Conservation (phyloP, 2,113 vertebrate species). For the Pelecanoides urinatrix region DNA sequence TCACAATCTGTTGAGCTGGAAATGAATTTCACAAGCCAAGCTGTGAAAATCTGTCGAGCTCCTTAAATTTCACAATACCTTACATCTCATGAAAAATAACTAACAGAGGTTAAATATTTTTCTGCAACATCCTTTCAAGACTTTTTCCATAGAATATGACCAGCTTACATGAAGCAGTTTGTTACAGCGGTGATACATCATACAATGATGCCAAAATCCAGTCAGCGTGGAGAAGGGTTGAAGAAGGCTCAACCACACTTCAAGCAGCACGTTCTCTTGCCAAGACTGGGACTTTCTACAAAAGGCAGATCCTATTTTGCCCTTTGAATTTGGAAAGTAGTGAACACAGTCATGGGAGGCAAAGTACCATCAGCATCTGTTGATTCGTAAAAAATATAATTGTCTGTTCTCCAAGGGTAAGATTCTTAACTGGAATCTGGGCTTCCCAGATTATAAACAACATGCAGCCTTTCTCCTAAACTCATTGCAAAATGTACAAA, state of each 20-base stretch:
- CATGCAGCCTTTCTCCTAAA: background rate
- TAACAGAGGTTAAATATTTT: background rate
- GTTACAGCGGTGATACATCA: background rate
- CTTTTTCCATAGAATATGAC: background rate
- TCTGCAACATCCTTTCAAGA: background rate
- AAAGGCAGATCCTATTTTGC: background rate
- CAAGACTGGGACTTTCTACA: background rate
- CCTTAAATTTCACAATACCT: conserved; percentile 22
- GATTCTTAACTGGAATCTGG: conserved; percentile 3
- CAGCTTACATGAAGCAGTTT: background rate
- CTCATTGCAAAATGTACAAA: conserved; percentile 17
- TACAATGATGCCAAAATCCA: background rate
- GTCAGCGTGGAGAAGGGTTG: background rate
- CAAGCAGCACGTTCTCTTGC: background rate
- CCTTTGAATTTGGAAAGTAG: background rate
- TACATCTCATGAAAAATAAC: background rate
- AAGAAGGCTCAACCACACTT: background rate
- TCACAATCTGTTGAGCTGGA: background rate
- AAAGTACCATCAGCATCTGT: background rate
- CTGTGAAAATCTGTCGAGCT: background rate
- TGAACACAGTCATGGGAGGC: background rate
- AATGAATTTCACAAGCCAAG: conserved; percentile 12
- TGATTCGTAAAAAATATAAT: background rate
- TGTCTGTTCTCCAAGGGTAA: background rate
- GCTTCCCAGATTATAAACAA: background rate